A percentile compares a stretch with the other conserved stretches of the same genome.
phyloP scores from a whole-genome alignment of 2,888 invertebrate genomes.

The Leptothorax acervorum region DNA sequence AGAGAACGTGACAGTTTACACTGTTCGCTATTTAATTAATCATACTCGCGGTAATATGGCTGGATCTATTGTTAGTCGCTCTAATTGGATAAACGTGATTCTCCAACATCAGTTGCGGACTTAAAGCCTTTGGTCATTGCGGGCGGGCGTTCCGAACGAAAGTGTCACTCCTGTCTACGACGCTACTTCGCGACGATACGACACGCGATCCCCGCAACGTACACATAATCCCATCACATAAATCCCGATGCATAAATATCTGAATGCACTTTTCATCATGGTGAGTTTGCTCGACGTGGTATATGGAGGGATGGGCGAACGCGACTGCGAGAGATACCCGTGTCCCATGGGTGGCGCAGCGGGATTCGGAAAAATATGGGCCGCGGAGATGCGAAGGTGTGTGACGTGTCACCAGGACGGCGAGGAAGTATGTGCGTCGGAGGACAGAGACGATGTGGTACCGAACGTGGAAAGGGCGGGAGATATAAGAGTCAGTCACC shows the following conservation, averaged over 20 bases:
- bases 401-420: constrained; percentile 35
- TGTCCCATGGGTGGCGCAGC: constrained; percentile 38
- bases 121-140: constrained; percentile 18
- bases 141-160: neutral
- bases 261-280: constrained; percentile 50
- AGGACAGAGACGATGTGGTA: neutral
- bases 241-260: constrained; percentile 47
- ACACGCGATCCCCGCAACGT: constrained; percentile 13
- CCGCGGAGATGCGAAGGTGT: constrained; percentile 19
- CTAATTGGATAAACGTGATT: constrained; percentile 34
- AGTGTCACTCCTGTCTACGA: constrained; percentile 7
- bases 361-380: constrained; percentile 50
- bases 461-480: neutral
- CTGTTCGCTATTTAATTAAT: constrained; percentile 68
- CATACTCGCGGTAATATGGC: constrained; percentile 59
- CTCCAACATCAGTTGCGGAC: neutral
- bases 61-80: constrained; percentile 68
- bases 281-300: constrained; percentile 39
- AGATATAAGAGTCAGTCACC: constrained; percentile 71
- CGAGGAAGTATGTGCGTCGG: constrained; percentile 46
- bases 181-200: neutral
- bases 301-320: constrained; percentile 13
- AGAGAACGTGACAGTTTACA: constrained; percentile 38
- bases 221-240: constrained; percentile 28
- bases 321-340: constrained; percentile 33